Evolutionary conservation across 2,113 vertebrate species (phyloP), one percentile per base, ranked within the genome.

Genomic region (Eurystomus gularis): DNA sequence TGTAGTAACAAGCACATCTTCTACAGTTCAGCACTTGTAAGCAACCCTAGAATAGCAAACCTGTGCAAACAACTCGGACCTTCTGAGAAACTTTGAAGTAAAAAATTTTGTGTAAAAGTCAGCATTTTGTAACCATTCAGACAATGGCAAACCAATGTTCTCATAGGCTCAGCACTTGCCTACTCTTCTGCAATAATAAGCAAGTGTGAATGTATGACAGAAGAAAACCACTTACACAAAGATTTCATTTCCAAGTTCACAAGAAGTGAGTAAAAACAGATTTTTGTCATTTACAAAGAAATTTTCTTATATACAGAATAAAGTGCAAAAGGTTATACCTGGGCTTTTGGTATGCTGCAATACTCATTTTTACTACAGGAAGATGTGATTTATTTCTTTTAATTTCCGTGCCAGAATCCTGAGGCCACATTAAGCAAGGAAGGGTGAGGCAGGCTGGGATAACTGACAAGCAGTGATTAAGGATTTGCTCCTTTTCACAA

Each of bases 21-120:
- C 64, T 64, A 26, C 46, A 70, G 61, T 61, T 97, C 92, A 88
- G 73, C 96, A 93, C 57, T 96, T 95, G 77, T 83, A 82, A 94
- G 72, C 49, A 86, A 58, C 28, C 61, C 44, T 84, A 85, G 70
- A 92, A 91, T 54, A 96, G 78, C 96, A 96, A 95, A 95, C 77
- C 91, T 96, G 86, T 94, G 57, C 77, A 96, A 96, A 96, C 95
- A 96, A 81, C 72, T 68, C 7, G 6, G 65, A 78, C 76, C 61
- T 87, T 85, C 90, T 89, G 95, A 93, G 94, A 96, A 93, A 88
- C 86, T 92, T 83, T 20, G 57, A 83, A 93, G 55, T 52, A 69
- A 48, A 64, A 65, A 26, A 31, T 83, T 60, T 85, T 82, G 31
- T 88, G 65, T 54, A 72, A 62, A 94, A 82, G 52, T 86, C 96